A percentile compares a stretch with the other conserved stretches of the same genome.
phyloP scores from a whole-genome alignment of 2,797 vertebrate genomes.

The Tangara arthus region DNA sequence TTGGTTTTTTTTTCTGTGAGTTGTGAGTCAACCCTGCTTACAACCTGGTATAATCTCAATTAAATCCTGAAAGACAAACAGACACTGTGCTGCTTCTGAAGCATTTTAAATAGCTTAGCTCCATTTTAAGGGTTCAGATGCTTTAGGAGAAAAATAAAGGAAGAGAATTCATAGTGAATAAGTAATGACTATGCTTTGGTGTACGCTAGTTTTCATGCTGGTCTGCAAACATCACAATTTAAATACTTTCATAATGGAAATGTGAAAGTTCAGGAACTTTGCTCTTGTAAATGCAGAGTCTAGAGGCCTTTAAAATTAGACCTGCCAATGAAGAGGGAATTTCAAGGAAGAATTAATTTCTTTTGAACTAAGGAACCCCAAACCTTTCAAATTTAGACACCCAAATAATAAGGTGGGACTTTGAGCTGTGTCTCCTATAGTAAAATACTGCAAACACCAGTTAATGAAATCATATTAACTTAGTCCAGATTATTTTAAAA shows the following conservation, averaged over 20 bases:
- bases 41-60: background rate
- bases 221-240: background rate
- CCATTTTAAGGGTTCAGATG: background rate
- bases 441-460: background rate
- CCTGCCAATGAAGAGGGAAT: background rate
- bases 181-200: background rate
- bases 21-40: background rate
- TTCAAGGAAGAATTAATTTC: background rate
- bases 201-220: background rate
- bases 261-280: background rate
- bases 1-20: background rate
- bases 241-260: background rate
- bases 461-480: background rate
- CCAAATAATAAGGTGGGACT: background rate
- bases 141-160: background rate
- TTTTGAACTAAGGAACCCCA: background rate
- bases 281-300: background rate
- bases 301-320: background rate
- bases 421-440: background rate
- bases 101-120: background rate
- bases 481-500: background rate
- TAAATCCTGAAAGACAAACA: background rate
- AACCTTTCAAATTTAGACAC: background rate
- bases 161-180: background rate
- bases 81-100: background rate